Percentiles rank a stretch among this genome's conserved stretches.
These are phyloP conservation scores for Porites cylindrica DNA, from an alignment of 92 coral and sea anemone genomes.

Conservation along the genomic window DNA sequence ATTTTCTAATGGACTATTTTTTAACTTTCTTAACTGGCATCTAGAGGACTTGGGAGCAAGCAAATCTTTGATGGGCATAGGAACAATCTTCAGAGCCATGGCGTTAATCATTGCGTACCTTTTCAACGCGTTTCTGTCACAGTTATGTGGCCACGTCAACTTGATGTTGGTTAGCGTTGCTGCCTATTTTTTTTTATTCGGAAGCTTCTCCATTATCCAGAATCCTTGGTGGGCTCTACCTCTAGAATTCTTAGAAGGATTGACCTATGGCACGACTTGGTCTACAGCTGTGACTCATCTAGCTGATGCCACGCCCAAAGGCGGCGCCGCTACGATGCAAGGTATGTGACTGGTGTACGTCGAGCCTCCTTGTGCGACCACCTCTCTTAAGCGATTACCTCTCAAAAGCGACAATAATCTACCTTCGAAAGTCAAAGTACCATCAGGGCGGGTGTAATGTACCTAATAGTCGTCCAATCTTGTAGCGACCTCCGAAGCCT, in stretches of 20 bases:
- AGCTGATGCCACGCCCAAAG: conserved; percentile 94
- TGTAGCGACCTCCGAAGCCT: too few species aligned
- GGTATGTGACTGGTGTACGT: conserved; percentile 43
- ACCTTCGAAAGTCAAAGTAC: too few species aligned
- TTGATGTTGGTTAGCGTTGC: conserved; percentile 69
- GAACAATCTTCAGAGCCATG: conserved; percentile 73
- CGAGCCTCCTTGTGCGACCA: too few species aligned
- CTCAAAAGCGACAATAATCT: too few species aligned
- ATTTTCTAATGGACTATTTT: conserved; percentile 86
- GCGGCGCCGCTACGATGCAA: conserved; percentile 99
- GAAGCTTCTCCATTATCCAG: conserved; percentile 78
- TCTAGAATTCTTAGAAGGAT: conserved; percentile 88
- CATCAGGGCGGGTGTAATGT: too few species aligned
- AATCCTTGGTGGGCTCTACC: conserved; percentile 94
- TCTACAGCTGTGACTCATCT: conserved; percentile 91
- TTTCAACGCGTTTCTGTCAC: conserved; percentile 75
- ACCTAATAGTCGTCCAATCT: too few species aligned
- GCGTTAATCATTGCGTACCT: conserved; percentile 84
- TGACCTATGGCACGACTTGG: conserved; percentile 94
- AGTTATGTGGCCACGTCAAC: conserved; percentile 68
- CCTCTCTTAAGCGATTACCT: too few species aligned
- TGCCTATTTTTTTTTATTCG: conserved; percentile 77
- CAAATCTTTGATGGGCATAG: conserved; percentile 89
- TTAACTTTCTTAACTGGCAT: conserved; percentile 94
- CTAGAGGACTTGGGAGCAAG: conserved; percentile 96